Evolutionary conservation across 2,888 invertebrate species (phyloP).

Genomic region (Pharmacophagus antenor): DNA sequence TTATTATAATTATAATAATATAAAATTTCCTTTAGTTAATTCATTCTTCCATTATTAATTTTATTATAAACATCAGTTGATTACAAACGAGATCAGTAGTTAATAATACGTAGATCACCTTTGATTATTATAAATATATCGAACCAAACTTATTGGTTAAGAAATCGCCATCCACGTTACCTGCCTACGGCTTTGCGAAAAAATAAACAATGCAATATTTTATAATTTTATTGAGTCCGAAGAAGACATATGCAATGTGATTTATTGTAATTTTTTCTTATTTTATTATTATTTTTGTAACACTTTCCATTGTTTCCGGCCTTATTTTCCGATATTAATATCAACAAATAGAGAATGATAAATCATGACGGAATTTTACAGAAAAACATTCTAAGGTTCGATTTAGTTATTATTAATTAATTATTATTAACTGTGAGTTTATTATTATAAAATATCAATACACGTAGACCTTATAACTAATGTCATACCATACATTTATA

Average conservation of each 20-base stretch:
- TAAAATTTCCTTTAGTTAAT: too few relatives aligned
- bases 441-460: too few relatives aligned
- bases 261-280: conserved; percentile 5
- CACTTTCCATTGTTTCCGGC: background rate
- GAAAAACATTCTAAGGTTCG: too few relatives aligned
- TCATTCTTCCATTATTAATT: too few relatives aligned
- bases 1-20: too few relatives aligned
- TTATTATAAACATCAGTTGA: too few relatives aligned
- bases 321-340: background rate
- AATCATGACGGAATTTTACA: too few relatives aligned
- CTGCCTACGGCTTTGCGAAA: background rate
- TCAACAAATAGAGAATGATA: background rate
- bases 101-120: background rate
- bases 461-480: too few relatives aligned
- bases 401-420: too few relatives aligned
- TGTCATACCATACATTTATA: too few relatives aligned
- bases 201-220: conserved; percentile 1
- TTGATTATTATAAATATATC: background rate
- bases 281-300: background rate
- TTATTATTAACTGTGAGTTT: too few relatives aligned
- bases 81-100: too few relatives aligned
- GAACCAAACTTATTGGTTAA: background rate
- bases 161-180: background rate
- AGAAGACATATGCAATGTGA: background rate
- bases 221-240: conserved; percentile 2